Base-by-base conservation (phyloP, 2,888 invertebrate species). In the Eupithecia inturbata region DNA sequence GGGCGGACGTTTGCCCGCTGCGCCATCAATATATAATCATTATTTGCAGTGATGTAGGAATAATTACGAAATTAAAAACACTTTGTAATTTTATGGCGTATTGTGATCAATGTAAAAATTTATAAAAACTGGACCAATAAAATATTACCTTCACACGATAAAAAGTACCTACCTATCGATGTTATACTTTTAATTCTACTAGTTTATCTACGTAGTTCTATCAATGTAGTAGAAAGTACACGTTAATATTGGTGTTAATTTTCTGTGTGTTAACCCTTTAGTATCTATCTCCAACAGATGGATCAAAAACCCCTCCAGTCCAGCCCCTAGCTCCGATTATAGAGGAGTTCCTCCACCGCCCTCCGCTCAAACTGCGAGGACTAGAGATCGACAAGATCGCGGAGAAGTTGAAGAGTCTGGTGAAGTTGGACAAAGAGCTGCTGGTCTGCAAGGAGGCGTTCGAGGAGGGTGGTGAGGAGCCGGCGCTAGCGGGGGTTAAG, bases 371-470 rank as follows among this genome's bases (percentile, higher is more conserved):
- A 3, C 26, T 26, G 74, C 76, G 87, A 81, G 89, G 87, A 10
- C 81, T 83, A n/a, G 93, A 92, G 78, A 94, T 94, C 36, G 91
- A 93, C 77, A 93, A 93, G 80, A 94, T 94, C 39, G 94, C 94
- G 0, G 94, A 93, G 80, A 94, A 94, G 80, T 80, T 94, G 49
- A 93, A 91, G 80, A 91, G 87, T 72, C 78, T 93, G 70, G 89
- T 92, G 45, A 87, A 85, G 53, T 81, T 94, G 39, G 87, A 92
- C 68, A 87, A 84, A 22, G 93, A 91, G 70, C 82, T 93, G 72
- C 80, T 91, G 70, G 88, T 84, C 10, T 93, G 94, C 70, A 91
- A 88, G 33, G 92, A 92, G 80, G 88, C 89, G 0, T 92, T 93
- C 78, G 89, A 90, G 26, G 83, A 83, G 45, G 87, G 87, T n/a